A percentile compares a stretch with the other conserved stretches of the same genome.
Evolutionary conservation across 1,140 invertebrate genomes (phyloP).

Genomic region (Phymorhynchus buccinoides): DNA sequence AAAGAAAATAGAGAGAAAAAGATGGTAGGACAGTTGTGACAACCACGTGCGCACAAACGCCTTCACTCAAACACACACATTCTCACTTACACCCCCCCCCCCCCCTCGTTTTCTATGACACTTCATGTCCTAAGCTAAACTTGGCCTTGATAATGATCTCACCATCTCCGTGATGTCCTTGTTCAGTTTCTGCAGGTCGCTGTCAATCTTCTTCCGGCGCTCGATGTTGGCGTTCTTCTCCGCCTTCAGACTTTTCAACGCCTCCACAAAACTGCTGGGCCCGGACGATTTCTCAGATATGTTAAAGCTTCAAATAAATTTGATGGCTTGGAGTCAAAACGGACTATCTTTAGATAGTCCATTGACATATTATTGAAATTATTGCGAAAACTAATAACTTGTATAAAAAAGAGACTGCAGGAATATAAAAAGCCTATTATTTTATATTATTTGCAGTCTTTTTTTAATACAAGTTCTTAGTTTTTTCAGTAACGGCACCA

Average conservation of each 20-base stretch:
- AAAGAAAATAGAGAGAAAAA: no score
- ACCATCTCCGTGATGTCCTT: conserved; percentile 69
- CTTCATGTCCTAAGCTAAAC: not conserved
- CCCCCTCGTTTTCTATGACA: not conserved
- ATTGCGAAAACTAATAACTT: no score
- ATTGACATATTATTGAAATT: no score
- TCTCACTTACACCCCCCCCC: no score
- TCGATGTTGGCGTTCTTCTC: conserved; percentile 62
- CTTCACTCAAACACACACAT: not conserved
- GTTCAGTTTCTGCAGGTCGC: conserved; percentile 59
- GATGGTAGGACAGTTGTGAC: not conserved
- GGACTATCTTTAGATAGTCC: no score
- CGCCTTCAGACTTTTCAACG: conserved; percentile 50
- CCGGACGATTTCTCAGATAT: conserved; percentile 25
- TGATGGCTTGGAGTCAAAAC: no score
- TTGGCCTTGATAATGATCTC: no score
- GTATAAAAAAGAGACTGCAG: no score
- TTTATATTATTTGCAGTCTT: no score
- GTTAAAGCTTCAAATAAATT: not conserved
- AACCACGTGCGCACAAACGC: not conserved
- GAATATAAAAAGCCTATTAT: no score
- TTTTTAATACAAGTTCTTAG: no score
- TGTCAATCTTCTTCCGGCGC: conserved; percentile 62
- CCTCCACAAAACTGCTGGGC: not conserved
- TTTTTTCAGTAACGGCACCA: no score